phyloP scores from a whole-genome alignment of 2,888 invertebrate genomes.

The Pseudococcus viburni region DNA sequence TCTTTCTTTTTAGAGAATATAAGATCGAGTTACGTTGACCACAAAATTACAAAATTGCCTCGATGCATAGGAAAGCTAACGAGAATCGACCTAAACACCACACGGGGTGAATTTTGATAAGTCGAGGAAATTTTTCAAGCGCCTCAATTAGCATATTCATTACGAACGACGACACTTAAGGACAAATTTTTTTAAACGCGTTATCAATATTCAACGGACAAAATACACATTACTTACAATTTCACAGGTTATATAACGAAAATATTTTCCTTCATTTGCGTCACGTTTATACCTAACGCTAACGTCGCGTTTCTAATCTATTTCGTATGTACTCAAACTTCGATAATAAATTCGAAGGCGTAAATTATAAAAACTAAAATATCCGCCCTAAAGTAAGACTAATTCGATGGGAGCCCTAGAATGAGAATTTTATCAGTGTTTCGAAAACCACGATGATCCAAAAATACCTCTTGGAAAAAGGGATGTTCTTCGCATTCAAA shows the following conservation, averaged over 20 bases:
- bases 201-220: constrained; percentile 25
- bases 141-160: constrained; percentile 12
- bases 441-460: neutral
- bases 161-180: constrained; percentile 12
- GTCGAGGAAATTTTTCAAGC: neutral
- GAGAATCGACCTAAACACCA: neutral
- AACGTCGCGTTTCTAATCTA: constrained; percentile 29
- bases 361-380: neutral
- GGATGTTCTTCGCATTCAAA: neutral
- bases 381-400: neutral
- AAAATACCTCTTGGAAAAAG: no score
- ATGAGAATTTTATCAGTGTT: neutral
- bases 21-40: no score
- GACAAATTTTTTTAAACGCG: constrained; percentile 22
- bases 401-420: neutral
- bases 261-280: constrained; percentile 40
- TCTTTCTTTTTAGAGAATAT: no score
- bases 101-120: neutral
- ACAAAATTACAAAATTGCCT: no score
- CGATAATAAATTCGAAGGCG: neutral
- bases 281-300: neutral
- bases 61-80: neutral
- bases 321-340: neutral
- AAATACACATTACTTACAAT: constrained; percentile 4
- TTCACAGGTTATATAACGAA: constrained; percentile 21